These are phyloP conservation scores for Poliocrania exsul DNA, from an alignment of 2,797 vertebrate species.

Conservation along the genomic window DNA sequence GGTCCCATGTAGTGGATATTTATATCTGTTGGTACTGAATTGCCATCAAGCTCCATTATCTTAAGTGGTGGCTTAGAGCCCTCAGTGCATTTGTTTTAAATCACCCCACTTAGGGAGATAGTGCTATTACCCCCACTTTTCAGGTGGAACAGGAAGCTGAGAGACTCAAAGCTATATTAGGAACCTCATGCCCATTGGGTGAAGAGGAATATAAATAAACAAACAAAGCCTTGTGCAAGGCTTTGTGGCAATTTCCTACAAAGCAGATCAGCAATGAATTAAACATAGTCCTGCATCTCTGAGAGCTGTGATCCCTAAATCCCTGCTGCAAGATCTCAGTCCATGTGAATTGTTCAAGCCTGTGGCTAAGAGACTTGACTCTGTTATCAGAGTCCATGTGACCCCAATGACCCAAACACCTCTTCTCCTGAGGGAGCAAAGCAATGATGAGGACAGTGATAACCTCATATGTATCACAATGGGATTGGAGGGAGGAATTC, in stretches of 20 bases:
- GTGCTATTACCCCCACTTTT: background rate
- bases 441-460: background rate
- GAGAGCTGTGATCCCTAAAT: background rate
- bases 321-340: background rate
- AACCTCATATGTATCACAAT: fast-evolving
- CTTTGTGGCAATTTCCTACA: slow-evolving; percentile 9
- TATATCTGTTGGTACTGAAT: background rate
- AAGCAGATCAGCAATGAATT: background rate
- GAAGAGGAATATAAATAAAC: background rate
- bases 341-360: background rate
- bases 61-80: background rate
- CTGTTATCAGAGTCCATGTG: background rate
- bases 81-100: background rate
- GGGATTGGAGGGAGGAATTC: background rate
- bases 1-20: background rate
- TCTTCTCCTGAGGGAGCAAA: background rate
- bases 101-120: background rate
- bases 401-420: fast-evolving
- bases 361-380: background rate
- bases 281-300: background rate
- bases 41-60: background rate
- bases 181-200: background rate
- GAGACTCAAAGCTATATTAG: background rate
- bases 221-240: background rate
- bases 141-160: background rate